A percentile compares a stretch with the other conserved stretches of the same genome.
phyloP scores from a whole-genome alignment of 1,140 invertebrate genomes.

The Linepithema humile region DNA sequence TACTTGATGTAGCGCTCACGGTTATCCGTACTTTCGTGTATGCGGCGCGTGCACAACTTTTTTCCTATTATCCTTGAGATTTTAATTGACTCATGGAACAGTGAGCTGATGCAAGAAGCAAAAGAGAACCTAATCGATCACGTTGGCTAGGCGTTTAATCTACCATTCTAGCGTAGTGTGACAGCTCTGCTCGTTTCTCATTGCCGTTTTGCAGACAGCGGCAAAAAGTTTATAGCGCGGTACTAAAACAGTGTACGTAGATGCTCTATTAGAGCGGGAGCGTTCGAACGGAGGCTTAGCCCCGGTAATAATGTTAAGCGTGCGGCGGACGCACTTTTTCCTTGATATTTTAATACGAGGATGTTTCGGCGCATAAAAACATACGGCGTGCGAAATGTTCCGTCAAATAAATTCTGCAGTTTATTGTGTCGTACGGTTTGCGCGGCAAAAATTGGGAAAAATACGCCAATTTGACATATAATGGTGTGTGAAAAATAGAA shows the following conservation, averaged over 20 bases:
- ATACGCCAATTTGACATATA: slow-evolving; percentile 38
- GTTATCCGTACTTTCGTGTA: slow-evolving; percentile 38
- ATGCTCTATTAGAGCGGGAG: slow-evolving; percentile 24
- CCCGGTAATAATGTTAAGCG: slow-evolving; percentile 34
- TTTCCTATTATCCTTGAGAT: slow-evolving; percentile 25
- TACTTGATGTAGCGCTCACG: background rate
- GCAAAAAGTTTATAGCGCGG: slow-evolving; percentile 64
- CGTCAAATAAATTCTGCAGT: slow-evolving; percentile 40
- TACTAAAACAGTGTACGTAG: slow-evolving; percentile 46
- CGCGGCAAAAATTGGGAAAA: slow-evolving; percentile 31
- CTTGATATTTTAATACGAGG: slow-evolving; percentile 35
- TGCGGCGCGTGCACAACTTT: slow-evolving; percentile 21
- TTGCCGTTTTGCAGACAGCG: slow-evolving; percentile 60
- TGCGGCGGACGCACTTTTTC: slow-evolving; percentile 29
- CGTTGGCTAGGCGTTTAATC: slow-evolving; percentile 60
- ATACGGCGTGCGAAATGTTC: background rate
- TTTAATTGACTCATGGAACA: slow-evolving; percentile 56
- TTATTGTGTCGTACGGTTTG: slow-evolving; percentile 33
- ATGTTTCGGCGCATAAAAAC: slow-evolving; percentile 46
- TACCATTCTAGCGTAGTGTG: slow-evolving; percentile 59
- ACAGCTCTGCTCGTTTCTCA: slow-evolving; percentile 63
- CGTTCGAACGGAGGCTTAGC: slow-evolving; percentile 19
- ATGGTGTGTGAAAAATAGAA: slow-evolving; percentile 19
- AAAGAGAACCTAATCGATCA: slow-evolving; percentile 64
- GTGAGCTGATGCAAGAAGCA: slow-evolving; percentile 53